Percentiles rank a stretch among this genome's conserved stretches.
Evolutionary conservation across 2,113 vertebrate genomes (phyloP).

Genomic region (Corapipo altera): DNA sequence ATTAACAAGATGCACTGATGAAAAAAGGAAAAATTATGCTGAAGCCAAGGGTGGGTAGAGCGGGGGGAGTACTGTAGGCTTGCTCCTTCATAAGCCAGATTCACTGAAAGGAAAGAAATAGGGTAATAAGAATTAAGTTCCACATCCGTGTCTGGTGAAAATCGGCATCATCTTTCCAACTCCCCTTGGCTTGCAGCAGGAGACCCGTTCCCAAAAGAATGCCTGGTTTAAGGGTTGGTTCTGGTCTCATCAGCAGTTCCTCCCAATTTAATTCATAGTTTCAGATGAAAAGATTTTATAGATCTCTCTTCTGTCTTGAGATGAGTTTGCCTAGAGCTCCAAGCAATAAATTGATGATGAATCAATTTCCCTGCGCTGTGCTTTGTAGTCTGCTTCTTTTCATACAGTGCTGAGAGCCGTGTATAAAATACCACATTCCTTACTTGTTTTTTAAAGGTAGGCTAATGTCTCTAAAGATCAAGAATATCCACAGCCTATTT

Average conservation of each 20-base stretch:
- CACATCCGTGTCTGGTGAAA: background rate
- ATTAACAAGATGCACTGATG: background rate
- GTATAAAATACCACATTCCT: slow-evolving; percentile 37
- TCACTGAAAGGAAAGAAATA: background rate
- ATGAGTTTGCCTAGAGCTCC: slow-evolving; percentile 34
- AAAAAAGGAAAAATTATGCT: background rate
- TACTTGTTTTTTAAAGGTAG: slow-evolving; percentile 21
- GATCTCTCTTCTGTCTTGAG: slow-evolving; percentile 28
- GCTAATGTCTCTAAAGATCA: background rate
- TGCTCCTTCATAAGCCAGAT: background rate
- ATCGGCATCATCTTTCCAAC: background rate
- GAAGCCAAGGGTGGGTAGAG: background rate
- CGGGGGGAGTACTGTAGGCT: background rate
- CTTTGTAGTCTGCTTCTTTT: slow-evolving; percentile 33
- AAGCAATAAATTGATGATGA: slow-evolving; percentile 65
- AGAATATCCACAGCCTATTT: background rate
- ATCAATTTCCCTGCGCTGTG: slow-evolving; percentile 34
- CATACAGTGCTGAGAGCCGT: background rate
- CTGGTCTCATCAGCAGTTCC: background rate
- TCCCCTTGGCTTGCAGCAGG: background rate
- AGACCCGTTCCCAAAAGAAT: background rate
- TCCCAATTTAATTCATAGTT: slow-evolving; percentile 40
- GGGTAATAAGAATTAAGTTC: background rate
- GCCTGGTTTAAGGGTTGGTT: background rate
- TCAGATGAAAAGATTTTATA: slow-evolving; percentile 60